Base-by-base conservation (phyloP, 2,888 invertebrate species). In the Caenorhabditis imperialis region DNA sequence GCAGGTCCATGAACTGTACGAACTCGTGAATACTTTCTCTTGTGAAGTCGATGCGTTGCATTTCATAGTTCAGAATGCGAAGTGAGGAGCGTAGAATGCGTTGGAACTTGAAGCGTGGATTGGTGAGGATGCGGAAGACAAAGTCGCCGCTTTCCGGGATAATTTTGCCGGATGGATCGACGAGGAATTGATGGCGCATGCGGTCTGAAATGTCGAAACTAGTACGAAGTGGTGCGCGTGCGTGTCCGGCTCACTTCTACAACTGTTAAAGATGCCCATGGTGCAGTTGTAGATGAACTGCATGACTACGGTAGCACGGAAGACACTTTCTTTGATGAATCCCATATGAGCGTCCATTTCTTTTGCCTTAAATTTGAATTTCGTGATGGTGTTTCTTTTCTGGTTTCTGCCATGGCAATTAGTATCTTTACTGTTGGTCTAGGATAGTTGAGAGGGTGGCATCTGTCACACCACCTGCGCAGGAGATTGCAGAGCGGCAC, bases 311-410 rank as follows among this genome's bases (percentile, higher is more conserved):
- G 40, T 40, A 0, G 54, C 54, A 12, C 63, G 54, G 40, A 63
- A 47, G 1, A 63, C 54, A 33, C 63, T 63, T 27, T 27, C 47
- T 16, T 37, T 47, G 7, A 63, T 47, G 38, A 63, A 63, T 5
- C 22, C 12, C 63, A 54, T 63, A 16, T 63, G 54, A 22, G 54
- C 12, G 10, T 63, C 63, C 63, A 63, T 63, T n/a, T 63, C 63
- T 3, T 18, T 47, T 4, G 63, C 63, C 63, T 63, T 2, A 16
- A 61, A 35, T 6, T 42, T 20, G 42, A 42, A n/a, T n/a, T n/a
- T n/a, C n/a, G n/a, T n/a, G n/a, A n/a, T n/a, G n/a, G n/a, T n/a
- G n/a, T n/a, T n/a, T n/a, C n/a, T n/a, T n/a, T n/a, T n/a, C n/a
- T n/a, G n/a, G n/a, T n/a, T n/a, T n/a, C n/a, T n/a, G n/a, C n/a